Evolutionary conservation across 2,888 invertebrate species (phyloP), one percentile per base, ranked within the genome.

Genomic region (Rhagophthalmus giganteus): DNA sequence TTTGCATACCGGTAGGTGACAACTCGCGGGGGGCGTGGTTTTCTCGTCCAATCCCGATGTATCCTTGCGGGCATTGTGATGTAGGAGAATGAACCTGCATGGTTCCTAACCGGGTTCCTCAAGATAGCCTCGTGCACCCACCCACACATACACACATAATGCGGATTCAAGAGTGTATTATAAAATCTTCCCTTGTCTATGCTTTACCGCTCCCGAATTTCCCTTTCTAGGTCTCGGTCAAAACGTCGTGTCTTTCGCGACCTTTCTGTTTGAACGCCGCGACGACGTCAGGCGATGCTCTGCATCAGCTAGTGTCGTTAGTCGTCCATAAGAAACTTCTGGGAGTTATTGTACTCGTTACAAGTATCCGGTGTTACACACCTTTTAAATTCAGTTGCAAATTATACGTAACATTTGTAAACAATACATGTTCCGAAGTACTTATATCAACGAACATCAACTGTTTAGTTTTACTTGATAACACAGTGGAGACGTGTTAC

Each of bases 1-100:
- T 75, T 75, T 75, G 75, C 75, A 75, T 75, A 75, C 75, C 74
- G 74, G 75, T 74, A 75, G 75, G 74, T 75, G 75, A 75, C 74
- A 75, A 74, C 72, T 74, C 71, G 73, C 70, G 71, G 70, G 58
- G 60, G 74, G 73, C 73, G 74, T 66, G 66, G 66, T 66, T 55
- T 58, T 45, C 50, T 59, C 69, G 65, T 60, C 73, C 74, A 74
- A 74, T 73, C 64, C 67, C 65, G 57, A 58, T 55, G 56, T 57
- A 59, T 55, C 55, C 63, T 64, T 65, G 63, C 61, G 65, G 65
- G 66, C 62, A 64, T 66, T 67, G 67, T 67, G 63, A 63, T 63
- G 67, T 64, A 67, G 68, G 67, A 69, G 68, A 68, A 66, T 67
- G 71, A 69, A 71, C 71, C 71, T 66, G 70, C 71, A 72, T 72